These are phyloP conservation scores for Pelobates fuscus DNA, from an alignment of 2,113 vertebrate species.

Conservation along the genomic window DNA sequence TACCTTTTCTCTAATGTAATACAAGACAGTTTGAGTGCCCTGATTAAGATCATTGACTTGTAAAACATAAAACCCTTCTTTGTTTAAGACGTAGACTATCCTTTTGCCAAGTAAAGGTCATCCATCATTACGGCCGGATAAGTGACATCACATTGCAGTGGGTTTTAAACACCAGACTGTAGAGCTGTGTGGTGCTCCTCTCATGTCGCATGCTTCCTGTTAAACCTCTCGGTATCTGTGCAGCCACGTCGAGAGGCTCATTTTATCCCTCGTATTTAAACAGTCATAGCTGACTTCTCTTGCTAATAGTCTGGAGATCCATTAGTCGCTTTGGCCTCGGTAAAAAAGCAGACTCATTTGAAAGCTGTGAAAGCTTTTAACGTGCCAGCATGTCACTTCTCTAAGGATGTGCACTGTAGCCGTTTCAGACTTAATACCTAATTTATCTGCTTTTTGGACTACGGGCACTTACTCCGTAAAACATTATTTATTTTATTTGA, in stretches of 20 bases:
- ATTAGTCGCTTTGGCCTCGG: conserved; percentile 45
- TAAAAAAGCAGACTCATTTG: conserved; percentile 40
- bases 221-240: conserved; percentile 9
- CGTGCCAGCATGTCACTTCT: conserved; percentile 42
- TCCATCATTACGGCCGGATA: background rate
- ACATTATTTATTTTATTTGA: background rate
- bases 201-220: background rate
- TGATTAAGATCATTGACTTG: too few relatives aligned
- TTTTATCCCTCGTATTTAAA: conserved; percentile 46
- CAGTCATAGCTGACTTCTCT: conserved; percentile 46
- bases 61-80: too few relatives aligned
- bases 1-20: too few relatives aligned
- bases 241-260: conserved; percentile 31
- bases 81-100: too few relatives aligned
- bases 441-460: conserved; percentile 15
- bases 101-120: background rate
- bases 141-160: background rate
- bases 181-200: background rate
- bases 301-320: conserved; percentile 48
- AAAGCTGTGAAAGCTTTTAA: conserved; percentile 42
- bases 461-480: background rate
- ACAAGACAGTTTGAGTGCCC: too few relatives aligned
- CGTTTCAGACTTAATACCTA: conserved; percentile 14
- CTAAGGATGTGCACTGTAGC: conserved; percentile 22
- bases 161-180: background rate